Conservation (phyloP, 2,113 vertebrate species). For the Amblyornis subalaris region DNA sequence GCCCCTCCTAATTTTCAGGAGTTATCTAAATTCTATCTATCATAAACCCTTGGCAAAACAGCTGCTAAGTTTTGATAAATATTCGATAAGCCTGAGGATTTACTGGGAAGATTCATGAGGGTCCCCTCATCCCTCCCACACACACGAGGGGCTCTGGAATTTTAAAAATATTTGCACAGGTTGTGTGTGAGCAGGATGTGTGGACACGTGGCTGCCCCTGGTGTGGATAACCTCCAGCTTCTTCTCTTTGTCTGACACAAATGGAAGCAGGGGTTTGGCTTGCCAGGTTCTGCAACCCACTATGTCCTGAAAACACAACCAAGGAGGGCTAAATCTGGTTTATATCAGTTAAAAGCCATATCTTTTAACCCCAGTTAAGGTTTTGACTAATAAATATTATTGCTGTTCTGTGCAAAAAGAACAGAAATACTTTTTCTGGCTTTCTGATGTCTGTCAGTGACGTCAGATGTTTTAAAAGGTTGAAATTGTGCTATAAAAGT, state of each 20-base stretch:
- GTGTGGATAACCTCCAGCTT: neutral
- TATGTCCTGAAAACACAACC: neutral
- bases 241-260: neutral
- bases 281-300: neutral
- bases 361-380: neutral
- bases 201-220: neutral
- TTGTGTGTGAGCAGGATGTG: neutral
- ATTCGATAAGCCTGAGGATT: constrained; percentile 4
- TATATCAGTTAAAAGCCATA: neutral
- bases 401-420: neutral
- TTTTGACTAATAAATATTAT: neutral
- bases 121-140: neutral
- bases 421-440: neutral
- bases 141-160: constrained; percentile 9
- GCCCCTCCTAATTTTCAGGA: neutral
- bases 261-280: neutral
- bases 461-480: neutral
- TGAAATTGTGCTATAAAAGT: neutral
- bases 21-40: neutral
- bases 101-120: constrained; percentile 34
- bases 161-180: constrained; percentile 22
- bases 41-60: neutral
- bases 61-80: neutral
- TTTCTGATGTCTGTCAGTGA: neutral
- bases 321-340: neutral